A percentile compares a stretch with the other conserved stretches of the same genome.
phyloP scores from a whole-genome alignment of 2,888 invertebrate genomes.

The Oasisia sp. region DNA sequence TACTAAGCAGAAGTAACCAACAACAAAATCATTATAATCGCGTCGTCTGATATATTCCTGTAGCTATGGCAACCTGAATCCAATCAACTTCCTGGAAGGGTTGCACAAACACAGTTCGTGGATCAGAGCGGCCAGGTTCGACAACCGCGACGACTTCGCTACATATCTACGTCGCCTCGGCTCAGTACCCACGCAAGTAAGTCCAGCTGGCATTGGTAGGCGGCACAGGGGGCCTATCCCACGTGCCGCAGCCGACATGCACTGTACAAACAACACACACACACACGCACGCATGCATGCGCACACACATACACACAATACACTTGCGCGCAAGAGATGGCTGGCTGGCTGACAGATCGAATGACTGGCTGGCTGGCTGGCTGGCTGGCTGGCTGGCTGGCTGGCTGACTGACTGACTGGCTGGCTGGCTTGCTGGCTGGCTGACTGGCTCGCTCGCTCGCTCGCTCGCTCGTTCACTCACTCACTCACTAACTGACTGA shows the following conservation, averaged over 20 bases:
- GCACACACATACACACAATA: too few species aligned
- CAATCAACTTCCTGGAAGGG: conserved; percentile 60
- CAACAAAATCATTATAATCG: not conserved
- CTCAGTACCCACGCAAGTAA: conserved; percentile 54
- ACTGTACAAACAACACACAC: not conserved
- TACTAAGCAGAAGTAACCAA: not conserved
- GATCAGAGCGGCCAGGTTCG: conserved; percentile 44
- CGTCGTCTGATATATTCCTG: not conserved
- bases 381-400: too few species aligned
- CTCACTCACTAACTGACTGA: too few species aligned
- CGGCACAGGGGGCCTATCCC: not conserved
- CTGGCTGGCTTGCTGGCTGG: too few species aligned
- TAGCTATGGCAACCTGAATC: conserved; percentile 56
- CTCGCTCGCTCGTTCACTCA: too few species aligned
- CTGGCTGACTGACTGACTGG: too few species aligned
- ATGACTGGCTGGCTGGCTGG: too few species aligned
- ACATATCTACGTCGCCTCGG: conserved; percentile 55
- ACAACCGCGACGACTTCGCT: conserved; percentile 46
- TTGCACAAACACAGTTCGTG: conserved; percentile 39
- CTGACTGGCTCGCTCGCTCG: too few species aligned
- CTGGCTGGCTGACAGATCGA: too few species aligned
- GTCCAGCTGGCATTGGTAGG: not conserved
- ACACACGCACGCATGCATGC: too few species aligned
- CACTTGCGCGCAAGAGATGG: too few species aligned
- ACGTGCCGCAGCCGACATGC: too few species aligned